Percentiles rank a stretch among this genome's conserved stretches.
phyloP scores from a whole-genome alignment of 2,888 invertebrate species.

The Phengaris arion region DNA sequence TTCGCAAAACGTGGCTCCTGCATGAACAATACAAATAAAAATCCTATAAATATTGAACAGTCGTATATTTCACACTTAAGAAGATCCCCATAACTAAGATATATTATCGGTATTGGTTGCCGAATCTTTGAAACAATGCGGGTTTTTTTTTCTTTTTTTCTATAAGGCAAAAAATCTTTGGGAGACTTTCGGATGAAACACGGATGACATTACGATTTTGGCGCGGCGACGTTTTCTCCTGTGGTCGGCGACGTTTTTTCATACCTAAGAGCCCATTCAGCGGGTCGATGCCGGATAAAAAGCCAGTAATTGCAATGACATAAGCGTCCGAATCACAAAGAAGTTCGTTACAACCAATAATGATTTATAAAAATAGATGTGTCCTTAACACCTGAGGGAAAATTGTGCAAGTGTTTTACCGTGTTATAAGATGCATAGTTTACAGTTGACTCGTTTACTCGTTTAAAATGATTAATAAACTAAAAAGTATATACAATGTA shows the following conservation, averaged over 20 bases:
- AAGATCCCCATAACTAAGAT: slow-evolving; percentile 65
- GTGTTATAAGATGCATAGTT: not conserved
- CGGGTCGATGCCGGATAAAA: slow-evolving; percentile 10
- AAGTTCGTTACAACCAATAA: not conserved
- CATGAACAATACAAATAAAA: slow-evolving; percentile 78
- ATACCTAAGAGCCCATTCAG: slow-evolving; percentile 26
- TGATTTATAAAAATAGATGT: not conserved
- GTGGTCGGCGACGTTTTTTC: slow-evolving; percentile 19
- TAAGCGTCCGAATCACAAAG: slow-evolving; percentile 23
- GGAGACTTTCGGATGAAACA: slow-evolving; percentile 44
- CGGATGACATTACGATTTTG: slow-evolving; percentile 45
- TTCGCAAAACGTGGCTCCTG: slow-evolving; percentile 51
- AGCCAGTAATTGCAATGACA: slow-evolving; percentile 18
- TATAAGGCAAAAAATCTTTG: slow-evolving; percentile 44
- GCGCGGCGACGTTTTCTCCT: slow-evolving; percentile 26
- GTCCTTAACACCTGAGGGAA: not conserved
- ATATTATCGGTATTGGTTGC: slow-evolving; percentile 67
- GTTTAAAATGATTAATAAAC: no score
- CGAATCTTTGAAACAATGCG: slow-evolving; percentile 64
- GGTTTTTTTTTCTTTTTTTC: slow-evolving; percentile 51
- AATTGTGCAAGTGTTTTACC: not conserved
- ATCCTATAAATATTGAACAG: slow-evolving; percentile 75
- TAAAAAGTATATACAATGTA: no score
- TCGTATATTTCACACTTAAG: slow-evolving; percentile 75
- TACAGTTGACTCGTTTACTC: no score